phyloP scores from a whole-genome alignment of 2,113 vertebrate species.

The Amia ocellicauda region DNA sequence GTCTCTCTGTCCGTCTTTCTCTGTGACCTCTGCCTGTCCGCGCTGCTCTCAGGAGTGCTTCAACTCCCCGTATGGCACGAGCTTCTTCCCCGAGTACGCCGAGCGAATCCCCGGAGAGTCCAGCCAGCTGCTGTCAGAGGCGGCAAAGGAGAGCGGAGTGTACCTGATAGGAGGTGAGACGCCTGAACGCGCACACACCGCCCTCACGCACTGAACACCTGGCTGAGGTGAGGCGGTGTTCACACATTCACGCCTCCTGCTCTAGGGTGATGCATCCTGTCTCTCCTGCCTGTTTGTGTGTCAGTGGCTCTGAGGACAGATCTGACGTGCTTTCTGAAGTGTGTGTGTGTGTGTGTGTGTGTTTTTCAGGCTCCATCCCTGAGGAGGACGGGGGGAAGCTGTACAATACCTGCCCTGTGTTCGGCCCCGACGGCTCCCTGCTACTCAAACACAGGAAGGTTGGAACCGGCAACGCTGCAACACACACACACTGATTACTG shows the following conservation, averaged over 20 bases:
- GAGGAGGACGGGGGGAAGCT: slow-evolving; percentile 86
- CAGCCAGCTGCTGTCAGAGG: slow-evolving; percentile 77
- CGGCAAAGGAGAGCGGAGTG: slow-evolving; percentile 78
- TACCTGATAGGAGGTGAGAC: slow-evolving; percentile 88
- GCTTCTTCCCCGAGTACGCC: slow-evolving; percentile 81
- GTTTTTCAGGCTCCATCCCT: slow-evolving; percentile 83
- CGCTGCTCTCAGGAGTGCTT: slow-evolving; percentile 99
- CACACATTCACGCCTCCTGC: too few relatives aligned
- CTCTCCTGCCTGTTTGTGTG: too few relatives aligned
- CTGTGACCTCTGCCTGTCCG: too few relatives aligned
- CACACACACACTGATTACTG: too few relatives aligned
- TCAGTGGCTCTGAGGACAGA: too few relatives aligned
- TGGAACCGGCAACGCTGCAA: background rate
- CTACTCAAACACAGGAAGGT: slow-evolving; percentile 92
- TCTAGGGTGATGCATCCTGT: too few relatives aligned
- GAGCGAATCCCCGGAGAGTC: slow-evolving; percentile 92
- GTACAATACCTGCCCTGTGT: slow-evolving; percentile 88
- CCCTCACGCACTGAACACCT: too few relatives aligned
- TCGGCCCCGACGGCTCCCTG: slow-evolving; percentile 83
- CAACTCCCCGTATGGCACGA: slow-evolving; percentile 91
- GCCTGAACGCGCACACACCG: background rate
- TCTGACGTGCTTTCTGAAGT: background rate
- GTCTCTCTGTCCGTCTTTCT: too few relatives aligned
- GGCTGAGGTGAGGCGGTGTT: too few relatives aligned
- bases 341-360: slow-evolving; percentile 7